Base-by-base conservation (phyloP, 2,797 vertebrate genomes). In the Prunella strophiata region DNA sequence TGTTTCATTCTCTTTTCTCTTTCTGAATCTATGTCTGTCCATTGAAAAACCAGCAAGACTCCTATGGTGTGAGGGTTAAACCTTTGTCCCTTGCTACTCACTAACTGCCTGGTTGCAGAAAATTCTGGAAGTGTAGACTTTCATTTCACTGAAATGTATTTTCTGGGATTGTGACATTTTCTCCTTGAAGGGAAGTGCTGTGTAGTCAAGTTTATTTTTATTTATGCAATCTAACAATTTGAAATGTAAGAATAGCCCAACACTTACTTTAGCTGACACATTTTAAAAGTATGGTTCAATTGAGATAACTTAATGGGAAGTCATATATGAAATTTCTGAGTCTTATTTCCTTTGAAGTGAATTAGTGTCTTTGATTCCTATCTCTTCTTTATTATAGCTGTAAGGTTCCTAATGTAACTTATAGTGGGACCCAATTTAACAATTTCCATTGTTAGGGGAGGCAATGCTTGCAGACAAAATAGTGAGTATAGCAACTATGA, bases 221-320 rank as follows among this genome's bases (percentile, higher is more conserved):
- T 85, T 67, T 91, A 57, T 94, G 86, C 85, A 91, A 11, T 92
- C 81, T 91, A 79, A 40, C 50, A 87, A 75, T 80, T 77, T 85
- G 91, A 86, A 94, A 90, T 88, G 4, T 12, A 87, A 72, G 32
- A 67, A 34, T 59, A 85, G 27, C 42, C 58, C n/a, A 50, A 29
- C 29, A 52, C 36, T 91, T 81, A 55, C 5, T 87, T 93, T 62
- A 85, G 82, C 66, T 96, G 93, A 62, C 58, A 52, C 1, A 3
- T 30, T 91, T 66, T 9, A 70, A 52, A 94, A 62, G n/a, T 50
- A 26, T 42, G 6, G 10, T 38, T 59, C 73, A 61, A 27, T 7
- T 85, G 55, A 72, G 66, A 21, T 80, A 68, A 77, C 13, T 73
- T 88, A 87, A 72, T 38, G 71, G 59, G 25, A 71, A 67, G 57